Percentiles rank a stretch among this genome's conserved stretches.
Evolutionary conservation across 2,797 vertebrate species (phyloP).

Genomic region (Phrynocephalus vlangalii): DNA sequence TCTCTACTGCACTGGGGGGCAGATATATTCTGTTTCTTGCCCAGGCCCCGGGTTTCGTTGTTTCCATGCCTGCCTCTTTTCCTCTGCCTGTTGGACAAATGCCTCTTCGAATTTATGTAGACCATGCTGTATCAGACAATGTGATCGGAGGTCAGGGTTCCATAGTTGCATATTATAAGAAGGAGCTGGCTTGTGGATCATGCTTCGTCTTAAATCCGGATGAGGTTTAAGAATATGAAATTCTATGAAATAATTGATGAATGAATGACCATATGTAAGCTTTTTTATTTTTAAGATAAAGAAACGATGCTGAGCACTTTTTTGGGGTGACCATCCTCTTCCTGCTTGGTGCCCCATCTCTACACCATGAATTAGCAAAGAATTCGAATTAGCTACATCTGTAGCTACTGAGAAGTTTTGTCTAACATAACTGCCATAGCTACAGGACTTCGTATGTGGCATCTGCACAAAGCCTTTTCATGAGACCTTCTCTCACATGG

Average conservation of each 20-base stretch:
- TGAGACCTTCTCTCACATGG: not conserved
- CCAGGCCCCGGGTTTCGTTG: too few species aligned
- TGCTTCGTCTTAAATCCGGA: conserved; percentile 7
- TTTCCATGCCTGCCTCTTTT: too few species aligned
- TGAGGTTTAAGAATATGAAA: conserved; percentile 22
- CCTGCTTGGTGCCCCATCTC: not conserved
- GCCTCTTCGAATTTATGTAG: too few species aligned
- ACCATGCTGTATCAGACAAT: too few species aligned
- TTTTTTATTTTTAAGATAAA: not conserved
- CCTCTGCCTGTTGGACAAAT: too few species aligned
- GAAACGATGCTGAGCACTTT: not conserved
- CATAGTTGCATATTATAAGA: conserved; percentile 26
- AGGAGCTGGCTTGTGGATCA: not conserved
- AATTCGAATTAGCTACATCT: not conserved
- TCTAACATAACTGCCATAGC: not conserved
- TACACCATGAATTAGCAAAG: not conserved
- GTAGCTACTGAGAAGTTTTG: not conserved
- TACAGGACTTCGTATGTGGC: not conserved
- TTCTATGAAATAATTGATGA: not conserved
- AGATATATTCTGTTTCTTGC: too few species aligned
- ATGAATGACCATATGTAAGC: conserved; percentile 33
- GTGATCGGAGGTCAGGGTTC: too few species aligned
- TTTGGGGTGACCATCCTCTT: not conserved
- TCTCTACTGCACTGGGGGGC: too few species aligned
- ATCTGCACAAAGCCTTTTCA: not conserved